phyloP scores from a whole-genome alignment of 2,113 vertebrate genomes.

The Stigmatopora argus region DNA sequence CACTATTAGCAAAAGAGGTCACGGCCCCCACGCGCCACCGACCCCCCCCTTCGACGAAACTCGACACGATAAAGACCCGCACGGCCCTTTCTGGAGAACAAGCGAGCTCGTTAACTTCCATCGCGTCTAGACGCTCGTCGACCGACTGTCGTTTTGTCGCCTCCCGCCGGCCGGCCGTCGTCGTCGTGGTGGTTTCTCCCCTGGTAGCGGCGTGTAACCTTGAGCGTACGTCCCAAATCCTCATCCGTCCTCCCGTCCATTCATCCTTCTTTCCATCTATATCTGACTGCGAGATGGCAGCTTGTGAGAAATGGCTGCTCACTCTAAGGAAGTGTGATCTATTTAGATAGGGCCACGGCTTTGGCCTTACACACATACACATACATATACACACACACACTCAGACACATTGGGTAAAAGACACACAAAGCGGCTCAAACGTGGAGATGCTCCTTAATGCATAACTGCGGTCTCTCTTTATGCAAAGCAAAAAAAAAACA shows the following conservation, averaged over 20 bases:
- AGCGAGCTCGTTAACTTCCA: slow-evolving; percentile 43
- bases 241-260: slow-evolving; percentile 15
- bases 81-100: slow-evolving; percentile 30
- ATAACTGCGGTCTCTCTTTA: slow-evolving; percentile 1
- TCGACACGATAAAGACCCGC: slow-evolving; percentile 19
- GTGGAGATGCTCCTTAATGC: background rate
- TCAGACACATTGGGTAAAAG: background rate
- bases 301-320: slow-evolving; percentile 65
- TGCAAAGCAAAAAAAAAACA: slow-evolving; percentile 38
- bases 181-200: slow-evolving; percentile 44
- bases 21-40: slow-evolving; percentile 42
- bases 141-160: slow-evolving; percentile 38
- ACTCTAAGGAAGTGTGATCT: slow-evolving; percentile 66
- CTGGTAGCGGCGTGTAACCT: slow-evolving; percentile 61
- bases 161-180: slow-evolving; percentile 36
- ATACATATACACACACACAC: background rate
- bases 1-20: slow-evolving; percentile 40
- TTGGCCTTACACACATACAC: slow-evolving; percentile 21
- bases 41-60: slow-evolving; percentile 34
- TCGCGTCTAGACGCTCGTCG: slow-evolving; percentile 44
- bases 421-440: slow-evolving; percentile 27
- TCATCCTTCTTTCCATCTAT: slow-evolving; percentile 32
- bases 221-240: slow-evolving; percentile 42
- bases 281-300: slow-evolving; percentile 51
- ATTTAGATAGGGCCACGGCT: slow-evolving; percentile 64